Base-by-base conservation (phyloP, 2,888 invertebrate species). In the Pyrrhia umbra region DNA sequence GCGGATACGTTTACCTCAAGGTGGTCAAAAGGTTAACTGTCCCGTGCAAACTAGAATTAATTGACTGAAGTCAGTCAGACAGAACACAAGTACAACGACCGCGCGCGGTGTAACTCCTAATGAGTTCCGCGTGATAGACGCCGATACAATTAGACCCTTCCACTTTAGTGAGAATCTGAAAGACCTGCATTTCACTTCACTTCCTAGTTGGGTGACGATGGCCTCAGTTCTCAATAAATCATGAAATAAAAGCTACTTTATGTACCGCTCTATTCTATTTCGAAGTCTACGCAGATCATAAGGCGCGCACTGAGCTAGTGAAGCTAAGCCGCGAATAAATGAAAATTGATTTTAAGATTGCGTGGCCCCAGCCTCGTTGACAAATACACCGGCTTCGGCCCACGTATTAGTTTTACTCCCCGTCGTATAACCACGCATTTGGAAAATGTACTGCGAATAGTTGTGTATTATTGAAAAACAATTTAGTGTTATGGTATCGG, bases 281-380 rank as follows among this genome's bases (percentile, higher is more conserved):
- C 2, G 30, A 72, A 40, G 56, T 86, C 87, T 86, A 9, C 51
- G 60, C 10, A 75, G 65, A 75, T 77, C 79, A 85, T 82, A 86
- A 88, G 87, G 89, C 90, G 85, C 88, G 84, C 89, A 90, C 90
- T 89, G 82, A 79, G 85, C 83, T 81, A 90, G 85, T 84, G 83
- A 87, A 89, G 94, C 92, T 94, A 94, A 94, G 94, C 94, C 86
- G 90, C 90, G 90, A 94, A 94, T 94, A 95, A 94, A 95, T 95
- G 95, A 93, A 94, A 95, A 95, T 95, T 94, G 95, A 95, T 95
- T 95, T 93, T 91, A 93, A 95, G 94, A 95, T 94, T 90, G 92
- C 85, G 87, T 85, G 82, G 86, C 84, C 86, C 85, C 83, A 85
- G 78, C 84, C 87, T 81, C 86, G 87, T 92, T 94, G 94, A 94